Percentiles rank a stretch among this genome's conserved stretches.
These are phyloP conservation scores for Syngnathus scovelli DNA, from an alignment of 2,113 vertebrate species.

Conservation along the genomic window DNA sequence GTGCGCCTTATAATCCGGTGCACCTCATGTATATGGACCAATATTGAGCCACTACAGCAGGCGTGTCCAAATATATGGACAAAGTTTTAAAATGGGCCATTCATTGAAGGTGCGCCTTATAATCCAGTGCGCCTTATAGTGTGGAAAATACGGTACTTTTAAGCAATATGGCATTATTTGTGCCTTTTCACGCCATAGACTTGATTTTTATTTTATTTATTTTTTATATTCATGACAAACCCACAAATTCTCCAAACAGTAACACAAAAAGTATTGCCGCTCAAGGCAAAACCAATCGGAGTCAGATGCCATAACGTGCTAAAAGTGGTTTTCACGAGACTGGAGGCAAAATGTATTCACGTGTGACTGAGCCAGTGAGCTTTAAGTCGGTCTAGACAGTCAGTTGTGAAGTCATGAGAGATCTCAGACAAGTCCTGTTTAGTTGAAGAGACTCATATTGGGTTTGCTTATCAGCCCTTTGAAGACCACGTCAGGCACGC, in stretches of 20 bases:
- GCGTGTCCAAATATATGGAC: too few relatives aligned
- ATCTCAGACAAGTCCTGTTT: conserved; percentile 13
- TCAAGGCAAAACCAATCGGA: not conserved
- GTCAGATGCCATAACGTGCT: not conserved
- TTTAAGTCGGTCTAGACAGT: conserved; percentile 10
- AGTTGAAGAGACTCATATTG: not conserved
- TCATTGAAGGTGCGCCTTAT: too few relatives aligned
- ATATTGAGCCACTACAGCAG: too few relatives aligned
- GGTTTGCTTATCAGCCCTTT: conserved; percentile 25
- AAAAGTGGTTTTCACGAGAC: conserved; percentile 6
- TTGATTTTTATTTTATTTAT: too few relatives aligned
- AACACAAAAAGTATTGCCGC: not conserved
- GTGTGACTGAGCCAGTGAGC: not conserved
- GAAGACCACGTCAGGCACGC: conserved; percentile 1
- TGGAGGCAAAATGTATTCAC: not conserved
- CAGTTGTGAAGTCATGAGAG: conserved; percentile 4
- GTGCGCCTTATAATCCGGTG: too few relatives aligned
- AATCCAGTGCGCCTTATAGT: too few relatives aligned
- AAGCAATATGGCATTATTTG: too few relatives aligned
- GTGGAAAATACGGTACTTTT: too few relatives aligned
- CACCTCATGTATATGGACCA: too few relatives aligned
- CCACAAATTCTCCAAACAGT: not conserved
- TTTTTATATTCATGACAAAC: too few relatives aligned
- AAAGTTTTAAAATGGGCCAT: too few relatives aligned
- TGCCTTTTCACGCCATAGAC: too few relatives aligned